Conservation (phyloP, 2,113 vertebrate genomes). For the Etia nguti region DNA sequence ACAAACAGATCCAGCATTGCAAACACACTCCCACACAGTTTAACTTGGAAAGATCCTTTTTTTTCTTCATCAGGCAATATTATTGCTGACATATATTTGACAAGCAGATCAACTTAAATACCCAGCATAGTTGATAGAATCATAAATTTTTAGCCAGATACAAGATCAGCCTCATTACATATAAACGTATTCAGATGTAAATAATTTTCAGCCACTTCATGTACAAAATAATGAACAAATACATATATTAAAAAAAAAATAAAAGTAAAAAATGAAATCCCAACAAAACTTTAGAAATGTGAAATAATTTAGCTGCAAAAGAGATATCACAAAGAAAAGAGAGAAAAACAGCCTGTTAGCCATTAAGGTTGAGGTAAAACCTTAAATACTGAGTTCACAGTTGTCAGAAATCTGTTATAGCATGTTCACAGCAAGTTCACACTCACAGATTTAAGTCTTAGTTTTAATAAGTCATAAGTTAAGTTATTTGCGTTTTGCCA, state of each 20-base stretch:
- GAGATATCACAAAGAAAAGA: background rate
- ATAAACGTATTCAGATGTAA: background rate
- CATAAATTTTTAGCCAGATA: background rate
- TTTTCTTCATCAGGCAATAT: background rate
- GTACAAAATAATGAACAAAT: background rate
- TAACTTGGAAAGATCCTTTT: background rate
- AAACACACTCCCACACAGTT: background rate
- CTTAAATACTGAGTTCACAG: background rate
- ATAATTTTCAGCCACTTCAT: background rate
- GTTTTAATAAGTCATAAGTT: background rate
- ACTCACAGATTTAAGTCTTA: background rate
- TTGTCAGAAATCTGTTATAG: background rate
- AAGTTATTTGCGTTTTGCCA: background rate
- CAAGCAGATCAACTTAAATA: background rate
- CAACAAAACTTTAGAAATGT: fast-evolving
- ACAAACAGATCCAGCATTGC: background rate
- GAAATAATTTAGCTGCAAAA: background rate
- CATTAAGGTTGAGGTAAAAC: background rate
- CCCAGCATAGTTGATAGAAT: background rate
- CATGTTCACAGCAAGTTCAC: background rate
- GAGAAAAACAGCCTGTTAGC: background rate
- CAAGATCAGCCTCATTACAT: fast-evolving
- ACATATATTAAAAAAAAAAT: background rate
- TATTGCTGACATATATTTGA: background rate
- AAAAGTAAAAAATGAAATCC: fast-evolving